Conservation (phyloP, 2,797 vertebrate genomes). For the Mus minutoides region DNA sequence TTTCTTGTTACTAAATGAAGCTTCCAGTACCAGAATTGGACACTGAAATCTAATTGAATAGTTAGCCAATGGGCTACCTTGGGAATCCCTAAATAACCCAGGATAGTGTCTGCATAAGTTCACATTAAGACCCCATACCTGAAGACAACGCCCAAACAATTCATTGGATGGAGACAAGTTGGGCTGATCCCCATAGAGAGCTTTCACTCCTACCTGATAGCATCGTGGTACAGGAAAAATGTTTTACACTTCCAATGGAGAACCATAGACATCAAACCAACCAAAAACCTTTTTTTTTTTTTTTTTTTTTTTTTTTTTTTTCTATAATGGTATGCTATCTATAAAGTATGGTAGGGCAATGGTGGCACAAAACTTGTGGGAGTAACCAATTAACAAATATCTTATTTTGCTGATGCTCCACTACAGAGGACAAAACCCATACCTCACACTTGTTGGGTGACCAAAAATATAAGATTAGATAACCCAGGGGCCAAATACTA, state of each 20-base stretch:
- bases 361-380: neutral
- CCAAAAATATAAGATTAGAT: neutral
- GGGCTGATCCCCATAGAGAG: neutral
- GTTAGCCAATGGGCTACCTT: neutral
- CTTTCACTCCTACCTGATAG: neutral
- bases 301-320: constrained; percentile 17
- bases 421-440: too few species aligned
- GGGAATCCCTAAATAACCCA: neutral
- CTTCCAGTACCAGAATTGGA: neutral
- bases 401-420: neutral
- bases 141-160: neutral
- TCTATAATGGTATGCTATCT: neutral
- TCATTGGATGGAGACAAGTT: neutral
- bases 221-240: neutral
- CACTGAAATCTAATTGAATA: neutral
- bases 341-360: neutral
- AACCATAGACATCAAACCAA: neutral
- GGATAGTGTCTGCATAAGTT: neutral
- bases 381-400: neutral
- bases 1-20: neutral
- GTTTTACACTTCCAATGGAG: neutral
- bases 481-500: neutral
- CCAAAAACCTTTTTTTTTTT: neutral
- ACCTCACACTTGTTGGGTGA: neutral
- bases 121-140: neutral